Percentiles rank a stretch among this genome's conserved stretches.
Evolutionary conservation across 2,113 vertebrate genomes (phyloP).

Genomic region (Ammodytes marinus): DNA sequence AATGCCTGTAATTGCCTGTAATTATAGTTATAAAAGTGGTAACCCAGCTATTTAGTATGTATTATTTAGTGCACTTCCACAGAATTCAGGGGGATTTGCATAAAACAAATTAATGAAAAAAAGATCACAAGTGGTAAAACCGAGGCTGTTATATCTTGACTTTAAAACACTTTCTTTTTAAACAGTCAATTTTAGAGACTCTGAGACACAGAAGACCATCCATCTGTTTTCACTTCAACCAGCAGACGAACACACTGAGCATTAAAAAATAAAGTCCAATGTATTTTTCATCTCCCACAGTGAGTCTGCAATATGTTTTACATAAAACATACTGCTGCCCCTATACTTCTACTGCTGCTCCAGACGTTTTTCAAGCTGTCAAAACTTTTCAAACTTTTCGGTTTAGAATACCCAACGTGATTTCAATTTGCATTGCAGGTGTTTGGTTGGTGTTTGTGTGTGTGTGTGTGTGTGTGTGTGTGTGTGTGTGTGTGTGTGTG

Average conservation of each 20-base stretch:
- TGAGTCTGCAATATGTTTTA: constrained; percentile 1
- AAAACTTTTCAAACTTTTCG: not conserved
- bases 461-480: not conserved
- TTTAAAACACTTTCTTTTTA: no score
- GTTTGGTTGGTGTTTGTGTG: not conserved
- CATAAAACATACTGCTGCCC: no score
- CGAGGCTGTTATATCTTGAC: no score
- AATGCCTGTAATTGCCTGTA: not conserved
- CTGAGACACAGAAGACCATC: no score
- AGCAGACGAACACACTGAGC: not conserved
- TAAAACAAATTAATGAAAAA: no score
- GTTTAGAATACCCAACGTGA: not conserved
- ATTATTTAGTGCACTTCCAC: no score
- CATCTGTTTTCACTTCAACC: no score
- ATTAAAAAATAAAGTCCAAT: constrained; percentile 3
- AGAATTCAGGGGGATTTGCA: no score
- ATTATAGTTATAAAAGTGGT: not conserved
- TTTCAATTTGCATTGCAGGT: not conserved
- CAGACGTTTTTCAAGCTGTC: not conserved
- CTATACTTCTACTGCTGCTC: not conserved
- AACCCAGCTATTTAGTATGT: not conserved
- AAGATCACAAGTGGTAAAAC: no score
- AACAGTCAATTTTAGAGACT: no score
- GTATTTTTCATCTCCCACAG: not conserved
- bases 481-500: no score